Conservation (phyloP, 2,113 vertebrate genomes). For the Lasiurus cinereus region DNA sequence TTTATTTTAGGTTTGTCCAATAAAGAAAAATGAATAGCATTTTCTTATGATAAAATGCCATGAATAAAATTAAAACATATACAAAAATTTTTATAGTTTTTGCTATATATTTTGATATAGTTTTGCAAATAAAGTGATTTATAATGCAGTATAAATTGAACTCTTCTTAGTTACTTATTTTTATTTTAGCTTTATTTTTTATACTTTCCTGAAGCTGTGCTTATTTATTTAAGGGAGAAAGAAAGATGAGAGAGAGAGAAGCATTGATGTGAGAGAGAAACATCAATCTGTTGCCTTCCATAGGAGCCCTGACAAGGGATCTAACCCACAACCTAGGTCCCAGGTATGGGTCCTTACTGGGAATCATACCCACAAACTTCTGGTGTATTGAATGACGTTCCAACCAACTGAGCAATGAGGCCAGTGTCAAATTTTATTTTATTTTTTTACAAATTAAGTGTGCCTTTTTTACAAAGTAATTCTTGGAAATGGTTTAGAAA, state of each 20-base stretch:
- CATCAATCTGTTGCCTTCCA: no score
- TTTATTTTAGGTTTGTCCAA: conserved; percentile 38
- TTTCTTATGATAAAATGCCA: conserved; percentile 50
- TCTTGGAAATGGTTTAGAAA: conserved; percentile 51
- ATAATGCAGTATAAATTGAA: neutral
- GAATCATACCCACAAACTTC: no score
- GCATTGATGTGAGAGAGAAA: no score
- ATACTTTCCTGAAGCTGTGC: no score
- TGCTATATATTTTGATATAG: conserved; percentile 40
- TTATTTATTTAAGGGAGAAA: no score
- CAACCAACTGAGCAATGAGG: no score
- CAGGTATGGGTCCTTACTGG: no score
- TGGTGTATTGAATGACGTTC: no score
- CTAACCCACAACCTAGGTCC: no score
- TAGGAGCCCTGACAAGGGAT: no score
- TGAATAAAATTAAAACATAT: conserved; percentile 58
- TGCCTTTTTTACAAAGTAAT: neutral
- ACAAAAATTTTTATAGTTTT: conserved; percentile 19
- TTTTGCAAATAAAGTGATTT: conserved; percentile 21
- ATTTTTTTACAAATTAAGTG: neutral
- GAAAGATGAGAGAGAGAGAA: no score
- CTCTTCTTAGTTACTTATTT: neutral
- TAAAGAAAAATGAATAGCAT: no score
- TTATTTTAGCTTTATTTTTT: neutral
- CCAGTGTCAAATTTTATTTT: neutral